phyloP scores from a whole-genome alignment of 2,113 vertebrate species.

The Rhegmatorhina hoffmannsi region DNA sequence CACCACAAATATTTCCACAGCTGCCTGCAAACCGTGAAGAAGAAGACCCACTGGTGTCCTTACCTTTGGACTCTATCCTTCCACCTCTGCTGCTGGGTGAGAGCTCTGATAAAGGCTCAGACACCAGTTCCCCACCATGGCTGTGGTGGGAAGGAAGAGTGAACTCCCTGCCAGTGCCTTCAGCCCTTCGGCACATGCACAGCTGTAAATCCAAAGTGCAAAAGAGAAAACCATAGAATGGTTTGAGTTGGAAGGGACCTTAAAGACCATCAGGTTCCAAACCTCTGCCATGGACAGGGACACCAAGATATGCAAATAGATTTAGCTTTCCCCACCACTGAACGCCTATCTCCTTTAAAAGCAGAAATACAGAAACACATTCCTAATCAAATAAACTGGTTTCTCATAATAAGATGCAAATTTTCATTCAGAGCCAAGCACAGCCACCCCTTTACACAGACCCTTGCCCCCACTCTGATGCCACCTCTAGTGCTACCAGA shows the following conservation, averaged over 20 bases:
- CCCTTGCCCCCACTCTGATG: rapidly evolving
- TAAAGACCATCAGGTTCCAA: background rate
- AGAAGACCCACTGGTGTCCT: background rate
- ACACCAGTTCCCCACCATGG: rapidly evolving
- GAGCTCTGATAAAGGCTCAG: background rate
- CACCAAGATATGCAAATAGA: background rate
- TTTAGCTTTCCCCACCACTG: background rate
- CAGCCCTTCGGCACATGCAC: background rate
- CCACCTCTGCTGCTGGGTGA: background rate
- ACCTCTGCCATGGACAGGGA: background rate
- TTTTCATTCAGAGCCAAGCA: background rate
- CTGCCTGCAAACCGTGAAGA: background rate
- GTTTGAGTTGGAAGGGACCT: background rate
- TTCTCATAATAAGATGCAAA: background rate
- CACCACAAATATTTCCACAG: background rate
- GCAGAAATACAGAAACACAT: background rate
- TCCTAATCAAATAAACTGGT: background rate
- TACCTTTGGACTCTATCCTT: background rate
- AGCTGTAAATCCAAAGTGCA: background rate
- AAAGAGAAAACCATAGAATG: background rate
- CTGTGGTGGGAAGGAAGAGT: background rate
- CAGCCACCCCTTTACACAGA: background rate
- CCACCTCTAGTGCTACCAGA: background rate
- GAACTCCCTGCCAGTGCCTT: background rate
- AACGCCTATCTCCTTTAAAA: background rate